phyloP scores from a whole-genome alignment of 2,888 invertebrate species.

The Electrophaes corylata region DNA sequence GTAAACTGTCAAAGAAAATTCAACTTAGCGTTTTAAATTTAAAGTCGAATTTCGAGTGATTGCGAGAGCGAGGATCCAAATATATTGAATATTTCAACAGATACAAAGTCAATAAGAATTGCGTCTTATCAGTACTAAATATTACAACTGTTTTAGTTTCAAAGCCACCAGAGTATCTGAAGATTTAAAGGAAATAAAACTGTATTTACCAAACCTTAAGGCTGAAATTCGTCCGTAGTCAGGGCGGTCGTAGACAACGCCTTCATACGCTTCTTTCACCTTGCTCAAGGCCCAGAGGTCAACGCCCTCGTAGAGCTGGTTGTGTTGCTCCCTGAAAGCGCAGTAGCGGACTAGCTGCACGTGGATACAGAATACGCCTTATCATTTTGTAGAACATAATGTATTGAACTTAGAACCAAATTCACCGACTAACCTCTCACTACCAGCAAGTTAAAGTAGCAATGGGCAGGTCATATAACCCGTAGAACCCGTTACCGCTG shows the following conservation, averaged over 20 bases:
- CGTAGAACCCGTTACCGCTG: too few species aligned
- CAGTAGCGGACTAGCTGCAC: constrained; percentile 72
- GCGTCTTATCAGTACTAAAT: too few species aligned
- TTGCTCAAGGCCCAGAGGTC: constrained; percentile 68
- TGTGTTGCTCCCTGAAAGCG: constrained; percentile 63
- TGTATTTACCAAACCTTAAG: constrained; percentile 66
- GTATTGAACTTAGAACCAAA: background rate
- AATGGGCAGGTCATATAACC: too few species aligned
- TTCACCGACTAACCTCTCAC: too few species aligned
- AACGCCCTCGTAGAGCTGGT: constrained; percentile 63
- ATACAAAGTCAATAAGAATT: too few species aligned
- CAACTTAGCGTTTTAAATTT: background rate
- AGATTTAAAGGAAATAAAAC: background rate
- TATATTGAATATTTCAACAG: too few species aligned
- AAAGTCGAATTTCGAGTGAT: background rate
- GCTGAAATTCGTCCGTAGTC: constrained; percentile 66
- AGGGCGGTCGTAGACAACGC: constrained; percentile 64
- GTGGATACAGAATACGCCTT: too few species aligned
- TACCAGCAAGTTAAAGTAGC: too few species aligned
- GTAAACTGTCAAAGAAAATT: background rate
- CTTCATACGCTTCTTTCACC: constrained; percentile 63
- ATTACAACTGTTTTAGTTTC: too few species aligned
- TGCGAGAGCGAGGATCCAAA: too few species aligned
- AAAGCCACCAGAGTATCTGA: background rate
- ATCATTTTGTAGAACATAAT: background rate